A percentile compares a stretch with the other conserved stretches of the same genome.
These are phyloP conservation scores for Gymnocheta viridis DNA, from an alignment of 2,888 invertebrate species.

Conservation along the genomic window DNA sequence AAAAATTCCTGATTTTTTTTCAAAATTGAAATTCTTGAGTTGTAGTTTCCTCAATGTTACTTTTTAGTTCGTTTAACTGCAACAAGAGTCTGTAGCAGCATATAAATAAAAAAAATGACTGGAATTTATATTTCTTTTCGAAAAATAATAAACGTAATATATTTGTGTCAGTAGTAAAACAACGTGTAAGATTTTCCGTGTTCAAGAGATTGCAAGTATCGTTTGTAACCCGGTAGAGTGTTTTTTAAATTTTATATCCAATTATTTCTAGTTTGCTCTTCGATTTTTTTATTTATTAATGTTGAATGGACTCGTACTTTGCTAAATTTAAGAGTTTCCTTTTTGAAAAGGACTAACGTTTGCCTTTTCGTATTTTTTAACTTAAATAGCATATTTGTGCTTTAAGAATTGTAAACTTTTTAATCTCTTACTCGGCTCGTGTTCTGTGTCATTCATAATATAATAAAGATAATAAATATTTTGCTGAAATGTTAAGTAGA, in stretches of 20 bases:
- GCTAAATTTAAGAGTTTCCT: neutral
- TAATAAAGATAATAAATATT: neutral
- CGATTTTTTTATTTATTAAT: neutral
- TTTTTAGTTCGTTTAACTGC: neutral
- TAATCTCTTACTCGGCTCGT: neutral
- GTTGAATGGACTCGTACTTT: neutral
- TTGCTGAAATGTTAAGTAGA: conserved; percentile 43
- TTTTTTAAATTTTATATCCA: conserved; percentile 45
- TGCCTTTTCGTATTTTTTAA: neutral
- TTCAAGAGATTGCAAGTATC: neutral
- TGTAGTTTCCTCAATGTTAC: conserved; percentile 13
- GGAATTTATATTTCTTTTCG: conserved; percentile 57
- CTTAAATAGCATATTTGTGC: neutral
- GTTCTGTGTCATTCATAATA: neutral
- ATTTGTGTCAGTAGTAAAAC: conserved; percentile 24
- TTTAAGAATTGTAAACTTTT: neutral
- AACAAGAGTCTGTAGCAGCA: conserved; percentile 1
- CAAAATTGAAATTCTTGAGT: conserved; percentile 36
- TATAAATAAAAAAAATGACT: conserved; percentile 2
- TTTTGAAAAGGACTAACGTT: too few relatives aligned
- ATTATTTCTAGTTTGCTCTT: neutral
- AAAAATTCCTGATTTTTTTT: neutral
- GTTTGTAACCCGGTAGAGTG: neutral
- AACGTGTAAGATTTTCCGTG: conserved; percentile 15
- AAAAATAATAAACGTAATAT: conserved; percentile 20